These are phyloP conservation scores for Oreortyx pictus DNA, from an alignment of 2,797 vertebrate genomes.

Conservation along the genomic window DNA sequence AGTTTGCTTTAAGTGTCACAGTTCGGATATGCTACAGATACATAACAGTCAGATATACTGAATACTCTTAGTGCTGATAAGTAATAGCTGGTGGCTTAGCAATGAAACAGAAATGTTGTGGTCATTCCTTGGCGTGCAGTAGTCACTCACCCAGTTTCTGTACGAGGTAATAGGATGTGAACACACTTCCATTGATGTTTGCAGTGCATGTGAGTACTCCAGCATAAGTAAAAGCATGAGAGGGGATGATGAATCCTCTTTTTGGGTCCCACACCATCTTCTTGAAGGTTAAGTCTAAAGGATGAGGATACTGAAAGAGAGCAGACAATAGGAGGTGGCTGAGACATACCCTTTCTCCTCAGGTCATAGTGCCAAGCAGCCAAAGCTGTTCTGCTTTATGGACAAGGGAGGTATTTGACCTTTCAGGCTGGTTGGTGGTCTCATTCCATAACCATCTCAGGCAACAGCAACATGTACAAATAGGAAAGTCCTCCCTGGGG, in stretches of 20 bases:
- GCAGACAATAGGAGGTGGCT: neutral
- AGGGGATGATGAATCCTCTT: slow-evolving; percentile 85
- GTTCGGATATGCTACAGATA: neutral
- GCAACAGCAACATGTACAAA: slow-evolving; percentile 9
- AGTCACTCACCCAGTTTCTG: slow-evolving; percentile 81
- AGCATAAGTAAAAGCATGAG: slow-evolving; percentile 14
- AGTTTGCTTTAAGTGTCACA: neutral
- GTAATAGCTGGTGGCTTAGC: neutral
- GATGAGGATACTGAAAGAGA: slow-evolving; percentile 61
- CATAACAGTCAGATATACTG: neutral
- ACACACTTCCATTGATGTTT: slow-evolving; percentile 43
- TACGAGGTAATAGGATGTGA: slow-evolving; percentile 77
- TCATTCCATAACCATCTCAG: neutral
- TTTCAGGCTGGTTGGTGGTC: neutral
- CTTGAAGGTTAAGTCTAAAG: neutral
- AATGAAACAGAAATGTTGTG: rapidly evolving
- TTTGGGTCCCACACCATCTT: slow-evolving; percentile 84
- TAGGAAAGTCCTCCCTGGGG: neutral
- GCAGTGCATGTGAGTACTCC: slow-evolving; percentile 76
- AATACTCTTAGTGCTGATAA: neutral
- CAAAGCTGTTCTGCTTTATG: neutral
- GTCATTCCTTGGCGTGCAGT: rapidly evolving
- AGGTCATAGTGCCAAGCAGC: neutral
- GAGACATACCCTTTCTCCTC: neutral
- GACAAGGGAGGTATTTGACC: neutral